A percentile compares a stretch with the other conserved stretches of the same genome.
phyloP scores from a whole-genome alignment of 2,113 vertebrate species.

The Ceyx margarethae region DNA sequence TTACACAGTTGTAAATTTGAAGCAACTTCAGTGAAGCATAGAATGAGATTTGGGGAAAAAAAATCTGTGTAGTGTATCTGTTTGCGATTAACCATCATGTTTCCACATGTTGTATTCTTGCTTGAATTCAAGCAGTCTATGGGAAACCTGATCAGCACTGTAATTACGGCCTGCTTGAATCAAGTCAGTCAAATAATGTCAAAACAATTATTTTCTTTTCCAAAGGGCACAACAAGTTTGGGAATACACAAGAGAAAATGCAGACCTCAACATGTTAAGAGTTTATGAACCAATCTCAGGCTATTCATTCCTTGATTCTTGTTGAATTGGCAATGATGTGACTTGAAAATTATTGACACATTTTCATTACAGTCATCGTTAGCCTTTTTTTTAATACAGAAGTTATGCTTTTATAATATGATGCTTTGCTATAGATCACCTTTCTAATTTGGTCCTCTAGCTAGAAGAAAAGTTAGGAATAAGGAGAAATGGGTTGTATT shows the following conservation, averaged over 20 bases:
- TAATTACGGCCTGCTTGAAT: slow-evolving; percentile 79
- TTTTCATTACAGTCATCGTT: not conserved
- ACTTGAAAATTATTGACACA: not conserved
- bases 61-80: slow-evolving; percentile 69
- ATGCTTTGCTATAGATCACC: not conserved
- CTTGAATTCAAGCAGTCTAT: slow-evolving; percentile 66
- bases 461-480: not conserved
- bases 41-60: slow-evolving; percentile 5
- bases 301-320: slow-evolving; percentile 6
- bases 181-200: slow-evolving; percentile 84
- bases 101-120: slow-evolving; percentile 76
- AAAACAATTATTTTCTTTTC: slow-evolving; percentile 81
- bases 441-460: not conserved
- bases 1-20: slow-evolving; percentile 35
- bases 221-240: slow-evolving; percentile 64
- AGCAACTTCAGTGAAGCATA: slow-evolving; percentile 58
- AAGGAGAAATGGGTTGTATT: not conserved
- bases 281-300: slow-evolving; percentile 39
- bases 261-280: slow-evolving; percentile 70
- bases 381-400: not conserved
- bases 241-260: slow-evolving; percentile 72
- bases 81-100: slow-evolving; percentile 79
- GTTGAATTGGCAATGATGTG: not conserved
- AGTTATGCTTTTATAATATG: not conserved
- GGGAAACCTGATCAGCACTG: slow-evolving; percentile 77